These are phyloP conservation scores for Hydropsyche betteni DNA, from an alignment of 2,888 invertebrate genomes.

Conservation along the genomic window DNA sequence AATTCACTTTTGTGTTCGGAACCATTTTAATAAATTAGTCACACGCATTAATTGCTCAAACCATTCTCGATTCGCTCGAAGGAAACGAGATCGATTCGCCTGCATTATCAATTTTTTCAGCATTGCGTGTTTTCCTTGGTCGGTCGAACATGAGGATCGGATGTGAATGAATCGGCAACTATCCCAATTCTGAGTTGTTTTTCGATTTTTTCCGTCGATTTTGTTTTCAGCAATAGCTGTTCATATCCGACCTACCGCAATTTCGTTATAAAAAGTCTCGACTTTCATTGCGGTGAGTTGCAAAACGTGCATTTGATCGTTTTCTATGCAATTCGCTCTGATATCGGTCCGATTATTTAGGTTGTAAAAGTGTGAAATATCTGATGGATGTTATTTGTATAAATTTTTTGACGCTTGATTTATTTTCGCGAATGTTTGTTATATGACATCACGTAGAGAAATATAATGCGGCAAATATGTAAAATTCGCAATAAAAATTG, in stretches of 20 bases:
- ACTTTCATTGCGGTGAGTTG: slow-evolving; percentile 19
- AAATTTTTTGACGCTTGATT: no score
- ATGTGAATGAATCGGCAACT: not conserved
- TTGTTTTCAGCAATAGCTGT: not conserved
- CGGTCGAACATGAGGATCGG: slow-evolving; percentile 27
- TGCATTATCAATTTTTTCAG: not conserved
- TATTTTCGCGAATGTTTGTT: no score
- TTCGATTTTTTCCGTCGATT: not conserved
- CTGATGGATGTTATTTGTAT: no score
- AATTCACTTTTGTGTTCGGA: not conserved
- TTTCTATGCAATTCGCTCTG: no score
- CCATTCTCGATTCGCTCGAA: not conserved
- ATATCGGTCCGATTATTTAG: no score
- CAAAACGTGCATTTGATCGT: not conserved
- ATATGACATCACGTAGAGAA: no score
- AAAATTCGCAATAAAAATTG: no score
- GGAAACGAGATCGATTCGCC: slow-evolving; percentile 18
- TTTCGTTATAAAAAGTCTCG: slow-evolving; percentile 11
- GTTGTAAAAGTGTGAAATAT: no score
- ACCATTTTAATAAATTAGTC: not conserved
- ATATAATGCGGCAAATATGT: no score
- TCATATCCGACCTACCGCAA: slow-evolving; percentile 27
- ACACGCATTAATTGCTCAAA: not conserved
- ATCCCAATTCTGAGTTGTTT: slow-evolving; percentile 5
- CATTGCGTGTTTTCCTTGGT: slow-evolving; percentile 10